These are phyloP conservation scores for Chaenocephalus aceratus DNA, from an alignment of 2,113 vertebrate species.

Conservation along the genomic window DNA sequence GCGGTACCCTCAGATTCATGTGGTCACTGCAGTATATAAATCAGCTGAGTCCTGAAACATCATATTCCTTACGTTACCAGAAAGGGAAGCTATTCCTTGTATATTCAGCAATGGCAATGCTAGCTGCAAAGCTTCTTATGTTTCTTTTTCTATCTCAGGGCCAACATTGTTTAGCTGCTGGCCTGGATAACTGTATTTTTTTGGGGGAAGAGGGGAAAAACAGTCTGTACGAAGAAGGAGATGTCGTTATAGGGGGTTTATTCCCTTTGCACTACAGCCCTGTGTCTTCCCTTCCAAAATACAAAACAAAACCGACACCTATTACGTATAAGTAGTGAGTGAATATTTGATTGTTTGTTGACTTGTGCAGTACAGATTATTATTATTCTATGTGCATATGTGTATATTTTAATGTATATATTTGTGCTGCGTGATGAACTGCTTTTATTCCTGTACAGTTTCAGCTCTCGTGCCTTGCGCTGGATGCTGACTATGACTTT, in stretches of 20 bases:
- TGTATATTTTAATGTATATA: background rate
- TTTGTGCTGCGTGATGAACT: constrained; percentile 14
- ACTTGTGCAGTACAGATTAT: background rate
- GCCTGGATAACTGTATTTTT: constrained; percentile 65
- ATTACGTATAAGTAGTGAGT: constrained; percentile 77
- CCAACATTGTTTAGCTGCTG: constrained; percentile 6
- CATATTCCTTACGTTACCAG: background rate
- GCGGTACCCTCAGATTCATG: constrained; percentile 10
- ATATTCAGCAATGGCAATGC: constrained; percentile 48
- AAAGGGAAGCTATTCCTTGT: background rate
- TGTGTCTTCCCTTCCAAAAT: constrained; percentile 57
- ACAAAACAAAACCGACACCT: constrained; percentile 66
- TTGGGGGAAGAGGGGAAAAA: constrained; percentile 70
- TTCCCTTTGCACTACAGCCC: constrained; percentile 82
- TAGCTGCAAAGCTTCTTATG: constrained; percentile 29
- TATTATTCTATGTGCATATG: too few relatives aligned
- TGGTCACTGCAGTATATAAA: constrained; percentile 33
- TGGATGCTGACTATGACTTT: constrained; percentile 84
- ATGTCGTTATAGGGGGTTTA: constrained; percentile 81
- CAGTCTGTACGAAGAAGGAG: constrained; percentile 76
- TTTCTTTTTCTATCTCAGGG: constrained; percentile 39
- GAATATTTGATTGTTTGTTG: background rate
- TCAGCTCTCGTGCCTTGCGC: constrained; percentile 76
- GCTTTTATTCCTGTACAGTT: constrained; percentile 60
- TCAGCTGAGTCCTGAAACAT: background rate